Evolutionary conservation across 2,113 vertebrate genomes (phyloP), one percentile per base, ranked within the genome.

Genomic region (Ahaetulla prasina): DNA sequence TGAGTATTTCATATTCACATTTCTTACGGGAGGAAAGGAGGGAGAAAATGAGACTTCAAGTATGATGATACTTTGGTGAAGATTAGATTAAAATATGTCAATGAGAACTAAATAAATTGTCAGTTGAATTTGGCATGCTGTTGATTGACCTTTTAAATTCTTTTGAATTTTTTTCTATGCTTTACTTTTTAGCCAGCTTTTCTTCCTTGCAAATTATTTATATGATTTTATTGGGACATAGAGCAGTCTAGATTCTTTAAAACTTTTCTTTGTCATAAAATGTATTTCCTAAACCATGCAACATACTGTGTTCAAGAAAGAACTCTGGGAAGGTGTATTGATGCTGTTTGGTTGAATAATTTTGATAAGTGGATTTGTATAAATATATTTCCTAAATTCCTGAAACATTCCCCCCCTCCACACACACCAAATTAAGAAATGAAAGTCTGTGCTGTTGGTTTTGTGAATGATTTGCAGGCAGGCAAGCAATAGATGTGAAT

Each of bases 121-220:
- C 49, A 39, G 25, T 63, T 63, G 60, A 63, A 63, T 30, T 47
- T 91, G 27, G 45, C 43, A 60, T 35, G 45, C 30, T 54, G n/a
- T 12, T 39, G 60, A 88, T 80, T 92, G 92, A 87, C 91, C 93
- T 89, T 20, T 88, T 91, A 85, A 94, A 95, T 87, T 93, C 52
- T 86, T 91, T 90, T 53, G 95, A 93, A 89, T 53, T 88, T 45
- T 80, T 90, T 35, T 92, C 49, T 49, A 53, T 20, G 1, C 9
- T 90, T 88, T 90, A 93, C 57, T 49, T 43, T 93, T 2, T 52
- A 91, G 87, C 63, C 74, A 88, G 94, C 90, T 94, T 85, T 22
- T 92, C 3, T 90, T 93, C 14, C 88, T 91, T 49, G 39, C 91
- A 88, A 95, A 95, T 85, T 43, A 22, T 57, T 86, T 27, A 89